Conservation (phyloP, 2,113 vertebrate species). For the Petrocephalus microphthalmus region DNA sequence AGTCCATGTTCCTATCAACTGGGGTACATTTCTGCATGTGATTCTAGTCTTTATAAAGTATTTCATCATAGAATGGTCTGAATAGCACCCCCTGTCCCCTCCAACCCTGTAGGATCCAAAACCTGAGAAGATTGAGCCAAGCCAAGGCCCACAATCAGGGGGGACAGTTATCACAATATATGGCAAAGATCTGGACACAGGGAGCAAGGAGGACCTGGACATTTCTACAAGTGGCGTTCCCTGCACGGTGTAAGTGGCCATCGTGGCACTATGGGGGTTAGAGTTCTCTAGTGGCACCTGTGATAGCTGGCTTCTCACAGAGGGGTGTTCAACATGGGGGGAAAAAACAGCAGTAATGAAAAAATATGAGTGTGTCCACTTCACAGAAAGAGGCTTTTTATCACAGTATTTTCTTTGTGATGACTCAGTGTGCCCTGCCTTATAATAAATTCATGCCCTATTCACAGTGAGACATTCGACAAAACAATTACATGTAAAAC, state of each 20-base stretch:
- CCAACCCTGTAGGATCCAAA: constrained; percentile 64
- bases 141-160: constrained; percentile 72
- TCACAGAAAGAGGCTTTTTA: not conserved
- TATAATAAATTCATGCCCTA: constrained; percentile 6
- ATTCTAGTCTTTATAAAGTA: not conserved
- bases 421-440: not conserved
- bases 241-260: constrained; percentile 75
- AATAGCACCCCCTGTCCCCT: not conserved
- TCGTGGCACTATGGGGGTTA: not conserved
- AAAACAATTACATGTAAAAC: constrained; percentile 68
- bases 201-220: constrained; percentile 70
- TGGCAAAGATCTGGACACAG: constrained; percentile 73
- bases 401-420: not conserved
- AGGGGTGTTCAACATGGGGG: not conserved
- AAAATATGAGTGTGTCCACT: not conserved
- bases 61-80: not conserved
- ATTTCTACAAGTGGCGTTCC: constrained; percentile 62
- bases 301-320: not conserved
- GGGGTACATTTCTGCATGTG: too few species aligned
- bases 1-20: too few species aligned
- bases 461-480: constrained; percentile 69
- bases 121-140: constrained; percentile 57
- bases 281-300: not conserved
- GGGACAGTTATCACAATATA: constrained; percentile 80
- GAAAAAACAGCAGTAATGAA: not conserved